Evolutionary conservation across 2,888 invertebrate genomes (phyloP), one percentile per base, ranked within the genome.

Genomic region (Drosophila tripunctata): DNA sequence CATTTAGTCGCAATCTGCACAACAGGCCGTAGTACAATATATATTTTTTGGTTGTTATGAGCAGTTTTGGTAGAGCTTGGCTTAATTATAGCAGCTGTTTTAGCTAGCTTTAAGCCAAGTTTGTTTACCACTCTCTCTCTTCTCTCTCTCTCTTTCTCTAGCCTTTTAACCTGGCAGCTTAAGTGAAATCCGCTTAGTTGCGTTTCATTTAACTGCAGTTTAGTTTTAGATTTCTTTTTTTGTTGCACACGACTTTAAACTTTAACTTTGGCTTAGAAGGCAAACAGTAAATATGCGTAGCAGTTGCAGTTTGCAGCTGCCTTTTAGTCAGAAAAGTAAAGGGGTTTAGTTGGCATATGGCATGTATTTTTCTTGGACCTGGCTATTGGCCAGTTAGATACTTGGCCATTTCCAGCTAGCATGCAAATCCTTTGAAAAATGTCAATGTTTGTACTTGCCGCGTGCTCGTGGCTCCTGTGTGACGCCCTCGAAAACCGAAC

Each of bases 391-490:
- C 19, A 22, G 27, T 52, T 41, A 48, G 38, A 54, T 61, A 63
- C 61, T 62, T 66, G 54, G 45, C 62, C 45, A 75, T 58, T 68
- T 38, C 14, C 41, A 10, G 41, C 45, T n/a, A n/a, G 77, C 77
- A 70, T 77, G 77, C 66, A 80, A 80, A 80, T 86, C 86, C 83
- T 64, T 66, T 80, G 81, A 77, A 86, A 83, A 83, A 77, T 65
- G 71, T 79, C 81, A 83, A 86, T 86, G 71, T 86, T 86, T 83
- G 86, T 55, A 54, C 66, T 51, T 3, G 45, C 22, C 27, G 8
- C 27, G 27, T 12, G 38, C 40, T 27, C 10, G 24, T 15, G 27
- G 12, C 35, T 36, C 41, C n/a, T n/a, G n/a, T n/a, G n/a, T n/a
- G 24, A 33, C 30, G 21, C 10, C 31, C 17, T 10, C n/a, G 27